phyloP scores from a whole-genome alignment of 2,113 vertebrate species.

The Canis aureus region DNA sequence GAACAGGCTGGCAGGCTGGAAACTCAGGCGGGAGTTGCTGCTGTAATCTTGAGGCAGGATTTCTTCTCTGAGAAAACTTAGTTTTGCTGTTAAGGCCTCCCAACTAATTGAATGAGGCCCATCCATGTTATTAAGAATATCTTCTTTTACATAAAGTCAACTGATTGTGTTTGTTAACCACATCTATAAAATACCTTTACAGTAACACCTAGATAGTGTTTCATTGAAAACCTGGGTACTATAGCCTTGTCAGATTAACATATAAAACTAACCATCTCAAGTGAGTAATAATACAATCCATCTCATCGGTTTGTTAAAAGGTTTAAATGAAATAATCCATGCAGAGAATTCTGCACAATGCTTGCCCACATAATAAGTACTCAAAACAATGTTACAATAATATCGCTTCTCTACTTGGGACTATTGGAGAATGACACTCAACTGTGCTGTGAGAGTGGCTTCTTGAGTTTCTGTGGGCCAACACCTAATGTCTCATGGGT shows the following conservation, averaged over 20 bases:
- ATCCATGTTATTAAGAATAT: not conserved
- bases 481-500: not conserved
- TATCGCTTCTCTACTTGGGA: not conserved
- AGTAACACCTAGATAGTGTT: not conserved
- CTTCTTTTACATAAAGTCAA: not conserved
- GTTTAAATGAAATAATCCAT: not conserved
- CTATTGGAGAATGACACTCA: not conserved
- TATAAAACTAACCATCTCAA: not conserved
- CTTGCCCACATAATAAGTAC: not conserved
- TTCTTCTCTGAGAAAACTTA: not conserved
- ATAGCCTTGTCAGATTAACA: not conserved
- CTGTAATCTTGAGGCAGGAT: not conserved
- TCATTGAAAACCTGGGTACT: conserved; percentile 10
- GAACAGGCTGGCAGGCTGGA: conserved; percentile 10
- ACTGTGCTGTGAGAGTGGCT: not conserved
- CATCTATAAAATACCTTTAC: not conserved
- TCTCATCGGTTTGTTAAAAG: conserved; percentile 23
- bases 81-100: not conserved
- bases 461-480: conserved; percentile 22
- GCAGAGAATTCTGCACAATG: not conserved
- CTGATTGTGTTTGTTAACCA: not conserved
- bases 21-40: conserved; percentile 42
- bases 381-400: not conserved
- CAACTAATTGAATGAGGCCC: not conserved
- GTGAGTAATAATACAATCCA: not conserved